Base-by-base conservation (phyloP, 2,797 vertebrate species). In the Labroides dimidiatus region DNA sequence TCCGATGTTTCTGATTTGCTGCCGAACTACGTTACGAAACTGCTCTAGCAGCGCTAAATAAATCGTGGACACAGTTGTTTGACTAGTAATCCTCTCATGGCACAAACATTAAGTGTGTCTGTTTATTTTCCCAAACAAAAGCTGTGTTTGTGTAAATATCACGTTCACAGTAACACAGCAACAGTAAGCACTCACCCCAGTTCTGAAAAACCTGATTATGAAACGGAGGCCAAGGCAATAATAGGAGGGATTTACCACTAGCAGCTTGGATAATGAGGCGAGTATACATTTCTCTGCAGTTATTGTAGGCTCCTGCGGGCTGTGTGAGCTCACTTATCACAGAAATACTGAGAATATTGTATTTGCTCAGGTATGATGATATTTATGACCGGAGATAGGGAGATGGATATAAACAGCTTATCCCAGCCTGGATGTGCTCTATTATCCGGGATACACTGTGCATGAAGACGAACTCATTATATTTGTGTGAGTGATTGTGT, bases 131-230 rank as follows among this genome's bases (percentile, higher is more conserved):
- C 53, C 62, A 80, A 81, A 81, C 61, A 79, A 82, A 81, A 75
- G 64, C 72, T 76, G 23, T 75, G 62, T 58, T 41, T 76, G 57
- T 73, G 64, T 74, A 71, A 79, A 82, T 82, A 69, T 30, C 75
- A 45, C 43, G 75, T 87, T 86, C 66, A 53, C 64, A 75, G 43
- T 33, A 80, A 66, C 77, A 55, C 65, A 43, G 74, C 68, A 37
- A 66, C 81, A 65, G 52, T 64, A 57, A 72, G 65, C 59, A 8
- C 69, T 75, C 66, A 65, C 36, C 69, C 64, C 63, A 20, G 71
- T 85, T 84, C 65, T 77, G 78, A 84, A 84, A 84, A 87, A 84
- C 51, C 77, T 85, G 84, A 89, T 88, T 84, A 88, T 62, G 72
- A 76, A 72, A 74, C 52, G 16, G 6, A 54, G 72, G 72, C 70